Evolutionary conservation across 2,888 invertebrate genomes (phyloP), one percentile per base, ranked within the genome.

Genomic region (Drosophila quasianomalipes): DNA sequence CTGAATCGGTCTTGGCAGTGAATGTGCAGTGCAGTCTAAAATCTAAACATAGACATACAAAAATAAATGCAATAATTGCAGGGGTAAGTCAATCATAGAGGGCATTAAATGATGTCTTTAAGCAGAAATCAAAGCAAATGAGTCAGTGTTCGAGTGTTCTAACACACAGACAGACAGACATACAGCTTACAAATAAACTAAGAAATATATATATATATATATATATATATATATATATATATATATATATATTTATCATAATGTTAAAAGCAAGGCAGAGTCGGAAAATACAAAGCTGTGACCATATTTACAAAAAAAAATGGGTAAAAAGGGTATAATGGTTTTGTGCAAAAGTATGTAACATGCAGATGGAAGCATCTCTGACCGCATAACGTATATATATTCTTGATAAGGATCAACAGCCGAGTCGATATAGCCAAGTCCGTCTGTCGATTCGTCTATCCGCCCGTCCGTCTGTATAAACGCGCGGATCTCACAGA

Each of bases 1-100:
- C 22, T 16, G 5, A 4, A 22, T 41, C 58, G 75, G 58, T 66
- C 57, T 77, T 77, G 77, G 60, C 77, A 79, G 66, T 74, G 79
- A 79, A 77, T 41, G 44, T 49, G 51, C 37, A 12, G 52, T 44
- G 44, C 35, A 30, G 51, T 60, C 39, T n/a, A 39, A 49, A 53
- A 22, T 79, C 80, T 76, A 80, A 79, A 79, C 55, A 75, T 76
- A 76, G 72, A 64, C 9, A 28, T 19, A 28, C 26, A 22, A 64
- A 57, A 61, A 64, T 31, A 49, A 41, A 10, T 54, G 47, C 54
- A 2, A 41, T n/a, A 54, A 30, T n/a, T 52, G 35, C 41, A 37
- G n/a, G 30, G 28, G n/a, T 30, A 57, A 28, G 41, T n/a, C 22
- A 54, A 35, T 16, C 5, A 22, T 44, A 47, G 47, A 22, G 7